Base-by-base conservation (phyloP, 2,888 invertebrate genomes). In the Matsumyia berberina region DNA sequence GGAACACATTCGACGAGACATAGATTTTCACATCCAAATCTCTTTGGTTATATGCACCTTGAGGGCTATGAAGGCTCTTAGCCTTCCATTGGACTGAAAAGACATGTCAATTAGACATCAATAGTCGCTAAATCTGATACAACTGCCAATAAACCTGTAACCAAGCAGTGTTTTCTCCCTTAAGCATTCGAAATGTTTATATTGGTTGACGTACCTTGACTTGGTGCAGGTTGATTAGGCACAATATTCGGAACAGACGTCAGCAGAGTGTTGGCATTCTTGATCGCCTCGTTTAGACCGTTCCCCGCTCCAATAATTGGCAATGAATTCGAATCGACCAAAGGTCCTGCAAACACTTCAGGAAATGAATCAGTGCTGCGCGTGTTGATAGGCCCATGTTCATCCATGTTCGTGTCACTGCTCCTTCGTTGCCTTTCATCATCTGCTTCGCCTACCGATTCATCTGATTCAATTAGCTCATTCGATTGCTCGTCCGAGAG, bases 311-410 rank as follows among this genome's bases (percentile, higher is more conserved):
- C 37, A 51, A 55, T 33, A 12, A n/a, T 31, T 37, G 62, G 35
- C 37, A 51, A 8, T 9, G 46, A n/a, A 44, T 3, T 42, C 11
- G 73, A 37, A 33, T 62, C 73, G 1, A n/a, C 24, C 5, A 9
- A 17, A 7, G 72, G 58, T 11, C 8, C 44, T 6, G 73, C 24
- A 69, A 74, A 79, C 15, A 79, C 57, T 70, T 74, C 83, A 0
- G 83, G 83, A 51, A 79, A 83, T 24, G 64, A 39, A n/a, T 79
- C 78, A 8, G 37, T 39, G 35, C 49, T 69, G 8, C 72, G 53
- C 11, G 33, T 24, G 5, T 33, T 8, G 15, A 35, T 39, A 8
- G 49, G n/a, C 19, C 9, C 39, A 72, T 35, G 11, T 9, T 29
- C 24, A 29, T 9, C 5, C 15, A 19, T 4, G 8, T 9, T 24